Base-by-base conservation (phyloP, 2,797 vertebrate genomes). In the Phalanger gymnotis region DNA sequence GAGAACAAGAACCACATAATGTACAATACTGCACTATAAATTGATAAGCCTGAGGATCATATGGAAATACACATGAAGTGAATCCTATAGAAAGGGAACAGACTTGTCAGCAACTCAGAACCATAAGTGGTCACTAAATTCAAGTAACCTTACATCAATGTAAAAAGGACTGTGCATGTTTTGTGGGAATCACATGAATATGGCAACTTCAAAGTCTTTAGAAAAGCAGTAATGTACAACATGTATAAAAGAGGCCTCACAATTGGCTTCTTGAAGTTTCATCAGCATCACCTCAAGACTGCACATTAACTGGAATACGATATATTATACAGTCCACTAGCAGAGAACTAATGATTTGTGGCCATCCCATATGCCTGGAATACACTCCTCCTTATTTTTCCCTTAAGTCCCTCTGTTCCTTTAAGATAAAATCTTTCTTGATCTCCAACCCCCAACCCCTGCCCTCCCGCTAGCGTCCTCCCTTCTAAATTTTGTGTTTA, bases 251-350 rank as follows among this genome's bases (percentile, higher is more conserved):
- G 0, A 13, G 56, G 66, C 4, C 16, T 2, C n/a, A 28, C 13
- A 6, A 0, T 0, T 6, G 34, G n/a, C 53, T 27, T 4, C 1
- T 12, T 40, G 25, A 81, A 40, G 91, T 51, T 93, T 47, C 81
- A 58, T 3, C 52, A 31, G 12, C 4, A 27, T 28, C 22, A 47
- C 11, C 25, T 12, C 5, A 30, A 0, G 2, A 9, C 13, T 28
- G 47, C 0, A 3, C 4, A 7, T 40, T 81, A 27, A 87, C 3
- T 87, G 25, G 73, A 87, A 87, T 51, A 47, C 47, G 3, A 27
- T 27, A 27, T 11, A 73, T 81, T 11, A 40, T 25, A 81, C 22
- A 25, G 19, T 47, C 22, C 66, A 81, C 6, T 87, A 87, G 73
- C 25, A 51, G 22, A 87, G 40, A 87, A 51, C 25, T 27, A 25